Base-by-base conservation (phyloP, 2,888 invertebrate species). In the Callyntrura sp. region DNA sequence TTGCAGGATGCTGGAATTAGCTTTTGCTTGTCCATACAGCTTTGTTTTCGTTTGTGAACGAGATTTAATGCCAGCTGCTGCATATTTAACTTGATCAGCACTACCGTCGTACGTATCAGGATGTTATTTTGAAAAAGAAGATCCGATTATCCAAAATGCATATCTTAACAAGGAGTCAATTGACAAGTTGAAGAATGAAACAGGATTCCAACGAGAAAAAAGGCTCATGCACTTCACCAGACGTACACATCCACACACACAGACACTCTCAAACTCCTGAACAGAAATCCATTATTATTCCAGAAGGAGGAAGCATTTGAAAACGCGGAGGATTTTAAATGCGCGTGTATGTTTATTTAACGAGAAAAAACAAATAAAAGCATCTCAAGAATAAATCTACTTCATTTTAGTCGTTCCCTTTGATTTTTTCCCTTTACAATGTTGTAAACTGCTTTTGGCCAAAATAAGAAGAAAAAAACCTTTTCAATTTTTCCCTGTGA, bases 351-450 rank as follows among this genome's bases (percentile, higher is more conserved):
- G 43, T 90, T 90, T 90, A 86, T 86, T 90, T 90, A 90, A 85
- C 76, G 81, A 82, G 76, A 83, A 86, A 90, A 90, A 90, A 90
- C 90, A 90, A 90, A 90, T 83, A 90, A 76, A 90, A 65, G 76
- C 60, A 25, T 83, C 65, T 68, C 76, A 20, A 23, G 48, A 25
- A 62, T 60, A 17, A 28, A 55, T n/a, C 51, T 51, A 51, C 51
- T 55, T 55, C 79, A 68, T 60, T 79, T 9, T 60, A 20, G 25
- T 85, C 73, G 17, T 65, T 43, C 35, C 57, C 23, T 65, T 23
- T 35, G 51, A 35, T 43, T 87, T 57, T 35, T 45, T 55, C 62
- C 5, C 25, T 55, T 14, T 48, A 17, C 25, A 73, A 20, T 45
- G 65, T 43, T 79, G 68, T 51, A 83, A 48, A 83, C 83, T 83